Base-by-base conservation (phyloP, 2,113 vertebrate genomes). In the Psittacula cyanocephala region DNA sequence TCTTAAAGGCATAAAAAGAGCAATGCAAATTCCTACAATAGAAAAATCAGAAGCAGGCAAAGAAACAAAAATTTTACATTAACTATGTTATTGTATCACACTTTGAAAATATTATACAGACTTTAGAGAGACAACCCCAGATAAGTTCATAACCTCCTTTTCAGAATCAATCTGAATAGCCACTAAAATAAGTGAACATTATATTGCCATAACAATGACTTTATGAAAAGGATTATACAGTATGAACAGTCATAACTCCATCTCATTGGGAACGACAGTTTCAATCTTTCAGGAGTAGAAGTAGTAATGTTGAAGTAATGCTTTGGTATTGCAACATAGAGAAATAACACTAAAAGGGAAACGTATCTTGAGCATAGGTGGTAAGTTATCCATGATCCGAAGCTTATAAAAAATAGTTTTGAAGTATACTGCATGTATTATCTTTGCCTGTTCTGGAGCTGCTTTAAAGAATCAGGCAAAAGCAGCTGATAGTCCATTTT, bases 71-170 rank as follows among this genome's bases (percentile, higher is more conserved):
- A 59, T 39, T 81, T 87, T 46, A 62, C 46, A 52, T 41, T 74
- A 84, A 46, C 23, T 89, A 20, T 63, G 46, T 88, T 96, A 39
- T 6, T 39, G 5, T 68, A 69, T 95, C 75, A 77, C 27, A 67
- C 47, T 88, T 81, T 44, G 80, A 93, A 86, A 95, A 75, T 50
- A 57, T 80, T 96, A 91, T 75, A 83, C 39, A 91, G 50, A 41
- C n/a, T 59, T 10, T 65, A 77, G 71, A 76, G 60, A 92, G 82
- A 68, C 47, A 88, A 47, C 44, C 33, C 82, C 50, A 31, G 22
- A 68, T 55, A 59, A 94, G 35, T 76, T 94, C 86, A 93, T 47
- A 96, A 69, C 79, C 43, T 52, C 39, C 25, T 12, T 46, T 85
- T 93, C 53, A 82, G 68, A 80, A 41, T 69, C 71, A 95, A 80